Percentiles rank a stretch among this genome's conserved stretches.
Evolutionary conservation across 2,888 invertebrate genomes (phyloP).

Genomic region (Spicauda simplicius): DNA sequence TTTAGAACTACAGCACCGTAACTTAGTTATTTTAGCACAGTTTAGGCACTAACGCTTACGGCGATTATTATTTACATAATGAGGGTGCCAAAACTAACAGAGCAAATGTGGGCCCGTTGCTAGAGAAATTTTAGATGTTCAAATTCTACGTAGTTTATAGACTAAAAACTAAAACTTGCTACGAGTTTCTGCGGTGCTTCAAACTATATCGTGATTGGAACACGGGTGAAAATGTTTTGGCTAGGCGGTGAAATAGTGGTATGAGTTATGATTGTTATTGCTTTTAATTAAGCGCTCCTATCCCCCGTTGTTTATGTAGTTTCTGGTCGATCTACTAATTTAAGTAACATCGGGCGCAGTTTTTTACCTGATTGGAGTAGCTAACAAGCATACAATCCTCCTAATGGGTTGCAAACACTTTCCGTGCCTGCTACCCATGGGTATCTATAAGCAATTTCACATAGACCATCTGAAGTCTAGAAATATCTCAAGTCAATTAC

Average conservation of each 20-base stretch:
- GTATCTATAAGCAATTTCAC: no score
- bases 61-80: slow-evolving; percentile 28
- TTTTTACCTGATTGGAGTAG: no score
- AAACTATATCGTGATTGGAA: not conserved
- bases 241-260: not conserved
- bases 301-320: no score
- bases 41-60: slow-evolving; percentile 2
- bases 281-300: not conserved
- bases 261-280: not conserved
- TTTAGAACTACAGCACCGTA: not conserved
- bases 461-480: no score
- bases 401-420: no score
- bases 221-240: not conserved
- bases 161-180: slow-evolving; percentile 18
- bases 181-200: not conserved
- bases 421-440: no score
- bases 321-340: no score
- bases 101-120: slow-evolving; percentile 9
- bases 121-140: slow-evolving; percentile 10
- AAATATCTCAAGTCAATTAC: no score
- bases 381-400: no score
- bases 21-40: slow-evolving; percentile 9
- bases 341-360: no score
- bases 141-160: slow-evolving; percentile 15
- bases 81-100: slow-evolving; percentile 23